Evolutionary conservation across 2,113 vertebrate species (phyloP), one percentile per base, ranked within the genome.

Genomic region (Ptychochromis oligacanthus): DNA sequence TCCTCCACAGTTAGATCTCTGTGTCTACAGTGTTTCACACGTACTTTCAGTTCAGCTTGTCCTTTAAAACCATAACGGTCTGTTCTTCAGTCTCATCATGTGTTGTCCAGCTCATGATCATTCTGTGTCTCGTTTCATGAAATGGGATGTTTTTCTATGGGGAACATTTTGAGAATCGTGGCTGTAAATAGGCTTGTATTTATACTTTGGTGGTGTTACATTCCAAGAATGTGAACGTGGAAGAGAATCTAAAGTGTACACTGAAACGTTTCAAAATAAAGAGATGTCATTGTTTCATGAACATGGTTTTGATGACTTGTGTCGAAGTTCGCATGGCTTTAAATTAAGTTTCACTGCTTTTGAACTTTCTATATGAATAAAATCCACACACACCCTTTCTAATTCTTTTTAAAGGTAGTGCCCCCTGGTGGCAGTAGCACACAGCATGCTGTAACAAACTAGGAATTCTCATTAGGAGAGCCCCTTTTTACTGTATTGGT

Each of bases 141-240:
- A 81, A 22, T 72, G 26, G 56, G 12, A 52, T 80, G 40, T 72
- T 84, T 88, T 91, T 85, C 84, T 79, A 67, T 20, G 34, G 80
- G 64, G 38, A 91, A 84, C 83, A 81, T 89, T 85, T 84, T 85
- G 60, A 81, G 55, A 87, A 60, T 81, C 70, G 67, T 78, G 87
- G 84, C 84, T 92, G 90, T 93, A 90, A 89, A 93, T 91, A 88
- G 57, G 67, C 61, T 81, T 65, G 18, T 90, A 87, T 93, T 93
- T 92, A 90, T 93, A 92, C 85, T 84, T 78, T 85, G 85, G 54
- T 87, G n/a, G 81, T 36, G 85, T 91, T 93, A 80, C 93, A 93
- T 94, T 94, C 92, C 89, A 88, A 87, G 89, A 94, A 94, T 95
- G 93, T 93, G 54, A 90, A 86, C 57, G 65, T 79, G 78, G 62